Percentiles rank a stretch among this genome's conserved stretches.
These are phyloP conservation scores for Dasyornis broadbenti DNA, from an alignment of 2,113 vertebrate genomes.

Conservation along the genomic window DNA sequence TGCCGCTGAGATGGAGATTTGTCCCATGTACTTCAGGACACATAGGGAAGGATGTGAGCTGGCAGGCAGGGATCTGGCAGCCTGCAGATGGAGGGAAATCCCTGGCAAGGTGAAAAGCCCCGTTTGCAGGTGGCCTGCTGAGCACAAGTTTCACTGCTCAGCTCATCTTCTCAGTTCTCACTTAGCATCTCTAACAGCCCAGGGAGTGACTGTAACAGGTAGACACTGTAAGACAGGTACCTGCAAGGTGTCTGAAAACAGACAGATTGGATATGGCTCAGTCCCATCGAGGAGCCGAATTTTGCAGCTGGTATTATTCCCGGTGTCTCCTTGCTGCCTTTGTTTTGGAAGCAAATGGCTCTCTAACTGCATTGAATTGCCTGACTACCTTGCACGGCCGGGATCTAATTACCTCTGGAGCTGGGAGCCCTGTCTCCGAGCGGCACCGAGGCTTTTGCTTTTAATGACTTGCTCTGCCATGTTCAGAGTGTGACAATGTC, in stretches of 20 bases:
- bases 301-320: not conserved
- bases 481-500: conserved; percentile 1
- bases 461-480: not conserved
- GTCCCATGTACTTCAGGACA: not conserved
- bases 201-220: not conserved
- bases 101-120: not conserved
- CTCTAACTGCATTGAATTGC: conserved; percentile 38
- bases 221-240: not conserved
- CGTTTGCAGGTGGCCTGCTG: not conserved
- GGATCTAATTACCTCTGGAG: conserved; percentile 56
- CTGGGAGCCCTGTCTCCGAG: not conserved
- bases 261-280: not conserved
- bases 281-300: not conserved
- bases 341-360: conserved; percentile 44
- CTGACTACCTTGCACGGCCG: not conserved
- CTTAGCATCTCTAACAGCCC: not conserved
- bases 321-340: not conserved
- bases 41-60: not conserved
- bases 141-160: not conserved
- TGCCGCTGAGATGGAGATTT: not conserved
- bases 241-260: not conserved
- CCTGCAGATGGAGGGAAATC: not conserved
- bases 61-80: not conserved
- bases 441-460: not conserved
- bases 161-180: not conserved